Percentiles rank a stretch among this genome's conserved stretches.
phyloP scores from a whole-genome alignment of 2,888 invertebrate species.

The Agonopterix subpropinquella region DNA sequence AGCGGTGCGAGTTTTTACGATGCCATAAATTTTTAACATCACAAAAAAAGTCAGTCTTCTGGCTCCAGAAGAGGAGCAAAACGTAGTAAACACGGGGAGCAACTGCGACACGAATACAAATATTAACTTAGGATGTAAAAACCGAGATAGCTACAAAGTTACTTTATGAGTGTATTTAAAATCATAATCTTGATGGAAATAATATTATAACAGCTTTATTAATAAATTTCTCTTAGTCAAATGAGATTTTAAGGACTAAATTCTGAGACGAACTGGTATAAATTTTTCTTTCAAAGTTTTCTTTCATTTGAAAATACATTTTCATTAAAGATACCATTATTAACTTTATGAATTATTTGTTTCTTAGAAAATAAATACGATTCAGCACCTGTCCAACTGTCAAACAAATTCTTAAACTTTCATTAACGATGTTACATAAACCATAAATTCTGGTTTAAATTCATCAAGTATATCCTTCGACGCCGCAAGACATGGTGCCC shows the following conservation, averaged over 20 bases:
- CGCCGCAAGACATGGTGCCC: too few species aligned
- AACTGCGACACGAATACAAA: constrained; percentile 33
- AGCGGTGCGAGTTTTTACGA: constrained; percentile 58
- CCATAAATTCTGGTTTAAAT: neutral
- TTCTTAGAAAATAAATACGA: neutral
- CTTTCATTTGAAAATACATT: too few species aligned
- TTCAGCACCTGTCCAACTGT: constrained; percentile 5
- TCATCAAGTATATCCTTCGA: neutral
- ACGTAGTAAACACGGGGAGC: constrained; percentile 28
- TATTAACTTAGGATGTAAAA: constrained; percentile 2
- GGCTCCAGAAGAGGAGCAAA: constrained; percentile 36
- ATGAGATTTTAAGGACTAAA: neutral
- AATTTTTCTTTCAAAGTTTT: too few species aligned
- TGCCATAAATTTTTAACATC: constrained; percentile 66
- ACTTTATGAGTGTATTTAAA: neutral
- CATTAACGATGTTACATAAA: neutral
- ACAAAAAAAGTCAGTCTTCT: constrained; percentile 52
- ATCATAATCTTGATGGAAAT: neutral
- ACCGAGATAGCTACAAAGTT: neutral
- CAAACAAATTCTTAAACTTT: constrained; percentile 2
- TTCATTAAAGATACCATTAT: neutral
- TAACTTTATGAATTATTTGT: neutral
- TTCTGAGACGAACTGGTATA: neutral
- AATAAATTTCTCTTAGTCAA: neutral
- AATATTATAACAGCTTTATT: neutral